phyloP scores from a whole-genome alignment of 2,113 vertebrate genomes.

The Anthoscopus minutus region DNA sequence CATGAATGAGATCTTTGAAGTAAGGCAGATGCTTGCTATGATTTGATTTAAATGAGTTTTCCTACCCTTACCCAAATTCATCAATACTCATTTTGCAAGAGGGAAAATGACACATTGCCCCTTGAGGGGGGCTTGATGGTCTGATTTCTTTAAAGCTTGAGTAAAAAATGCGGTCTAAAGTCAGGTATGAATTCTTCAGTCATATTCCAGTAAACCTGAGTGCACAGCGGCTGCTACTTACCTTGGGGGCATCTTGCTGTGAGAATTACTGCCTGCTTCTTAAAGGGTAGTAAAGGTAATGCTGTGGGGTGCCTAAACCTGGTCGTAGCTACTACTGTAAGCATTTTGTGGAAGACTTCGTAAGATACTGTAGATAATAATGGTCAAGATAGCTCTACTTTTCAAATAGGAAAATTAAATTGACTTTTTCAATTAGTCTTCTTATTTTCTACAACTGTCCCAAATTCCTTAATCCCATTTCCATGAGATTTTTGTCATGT shows the following conservation, averaged over 20 bases:
- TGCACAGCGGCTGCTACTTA: accelerated
- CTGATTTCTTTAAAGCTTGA: not conserved
- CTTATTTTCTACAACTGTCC: not conserved
- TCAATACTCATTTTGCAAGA: not conserved
- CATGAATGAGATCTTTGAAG: not conserved
- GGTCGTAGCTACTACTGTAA: not conserved
- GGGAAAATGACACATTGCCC: not conserved
- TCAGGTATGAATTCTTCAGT: not conserved
- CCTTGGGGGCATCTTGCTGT: not conserved
- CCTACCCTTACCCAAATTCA: not conserved
- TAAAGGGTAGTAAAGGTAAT: not conserved
- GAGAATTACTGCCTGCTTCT: not conserved
- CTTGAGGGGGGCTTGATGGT: not conserved
- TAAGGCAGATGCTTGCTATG: not conserved
- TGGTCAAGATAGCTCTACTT: not conserved
- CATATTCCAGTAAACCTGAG: not conserved
- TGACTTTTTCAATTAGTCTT: not conserved
- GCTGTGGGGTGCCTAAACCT: not conserved
- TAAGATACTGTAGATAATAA: not conserved
- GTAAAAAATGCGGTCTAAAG: not conserved
- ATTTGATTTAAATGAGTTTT: not conserved
- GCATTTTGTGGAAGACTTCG: not conserved
- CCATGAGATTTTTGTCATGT: not conserved
- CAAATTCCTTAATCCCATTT: not conserved
- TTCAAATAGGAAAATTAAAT: not conserved